Evolutionary conservation across 2,113 vertebrate species (phyloP).

Genomic region (Ochotona curzoniae): DNA sequence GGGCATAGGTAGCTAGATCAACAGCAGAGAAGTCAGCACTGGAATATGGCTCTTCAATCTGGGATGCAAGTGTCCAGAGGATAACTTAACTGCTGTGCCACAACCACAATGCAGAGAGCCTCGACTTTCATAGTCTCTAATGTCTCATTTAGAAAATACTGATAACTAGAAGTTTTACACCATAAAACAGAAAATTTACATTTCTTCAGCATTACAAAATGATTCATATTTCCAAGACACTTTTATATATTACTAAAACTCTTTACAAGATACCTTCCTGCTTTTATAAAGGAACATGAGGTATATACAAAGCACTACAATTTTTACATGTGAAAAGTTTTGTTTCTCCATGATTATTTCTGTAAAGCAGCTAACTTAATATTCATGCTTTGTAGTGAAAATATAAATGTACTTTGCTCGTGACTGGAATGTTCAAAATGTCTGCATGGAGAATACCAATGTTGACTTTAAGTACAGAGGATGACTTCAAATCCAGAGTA

Average conservation of each 20-base stretch:
- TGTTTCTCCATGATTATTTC: not conserved
- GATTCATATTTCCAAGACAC: not conserved
- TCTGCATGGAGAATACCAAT: not conserved
- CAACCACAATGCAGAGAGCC: not conserved
- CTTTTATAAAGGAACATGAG: not conserved
- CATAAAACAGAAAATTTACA: not conserved
- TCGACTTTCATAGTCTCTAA: not conserved
- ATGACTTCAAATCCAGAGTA: not conserved
- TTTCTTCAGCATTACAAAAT: not conserved
- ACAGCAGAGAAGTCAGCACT: no score
- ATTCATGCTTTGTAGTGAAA: not conserved
- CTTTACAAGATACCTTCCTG: not conserved
- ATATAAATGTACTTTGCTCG: constrained; percentile 11
- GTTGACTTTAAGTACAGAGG: not conserved
- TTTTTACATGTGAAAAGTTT: not conserved
- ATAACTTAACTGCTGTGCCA: no score
- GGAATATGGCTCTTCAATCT: no score
- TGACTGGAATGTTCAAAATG: constrained; percentile 36
- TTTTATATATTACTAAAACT: not conserved
- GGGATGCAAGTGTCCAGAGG: no score
- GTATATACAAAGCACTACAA: not conserved
- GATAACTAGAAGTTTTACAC: not conserved
- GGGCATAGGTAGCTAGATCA: no score
- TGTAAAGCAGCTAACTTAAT: not conserved
- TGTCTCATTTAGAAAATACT: not conserved